Percentiles rank a stretch among this genome's conserved stretches.
These are phyloP conservation scores for Aspidiotus destructor DNA, from an alignment of 2,888 invertebrate genomes.

Conservation along the genomic window DNA sequence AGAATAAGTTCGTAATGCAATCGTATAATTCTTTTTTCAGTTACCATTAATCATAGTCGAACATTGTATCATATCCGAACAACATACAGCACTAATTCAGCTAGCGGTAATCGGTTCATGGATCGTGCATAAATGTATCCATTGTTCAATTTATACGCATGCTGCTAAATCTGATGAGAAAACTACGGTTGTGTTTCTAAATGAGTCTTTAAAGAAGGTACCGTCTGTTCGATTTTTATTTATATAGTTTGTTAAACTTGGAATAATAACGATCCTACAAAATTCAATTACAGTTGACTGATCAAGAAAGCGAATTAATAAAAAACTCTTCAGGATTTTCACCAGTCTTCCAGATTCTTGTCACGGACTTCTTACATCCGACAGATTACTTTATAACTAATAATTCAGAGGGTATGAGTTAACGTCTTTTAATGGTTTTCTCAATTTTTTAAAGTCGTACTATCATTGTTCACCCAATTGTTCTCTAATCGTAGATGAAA, in stretches of 20 bases:
- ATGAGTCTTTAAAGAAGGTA: constrained; percentile 13
- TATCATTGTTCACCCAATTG: not conserved
- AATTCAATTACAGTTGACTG: constrained; percentile 10
- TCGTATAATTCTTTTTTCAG: constrained; percentile 6
- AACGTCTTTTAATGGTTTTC: not conserved
- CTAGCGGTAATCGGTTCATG: constrained; percentile 14
- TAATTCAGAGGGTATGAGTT: constrained; percentile 7
- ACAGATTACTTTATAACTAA: constrained; percentile 10
- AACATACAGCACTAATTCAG: constrained; percentile 24
- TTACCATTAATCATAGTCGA: constrained; percentile 22
- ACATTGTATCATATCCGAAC: not conserved
- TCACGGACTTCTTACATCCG: constrained; percentile 10
- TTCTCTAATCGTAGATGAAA: not conserved
- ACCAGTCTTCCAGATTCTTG: constrained; percentile 19
- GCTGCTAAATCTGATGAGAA: constrained; percentile 11
- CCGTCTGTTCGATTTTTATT: not conserved
- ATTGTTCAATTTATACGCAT: constrained; percentile 25
- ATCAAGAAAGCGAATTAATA: constrained; percentile 8
- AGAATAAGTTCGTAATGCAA: not conserved
- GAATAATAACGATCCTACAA: not conserved
- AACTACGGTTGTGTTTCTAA: constrained; percentile 7
- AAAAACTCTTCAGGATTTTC: constrained; percentile 23
- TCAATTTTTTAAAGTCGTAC: not conserved
- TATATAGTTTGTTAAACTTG: not conserved
- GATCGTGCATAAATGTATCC: constrained; percentile 16